Base-by-base conservation (phyloP, 2,797 vertebrate genomes). In the Adelosebastes latens region DNA sequence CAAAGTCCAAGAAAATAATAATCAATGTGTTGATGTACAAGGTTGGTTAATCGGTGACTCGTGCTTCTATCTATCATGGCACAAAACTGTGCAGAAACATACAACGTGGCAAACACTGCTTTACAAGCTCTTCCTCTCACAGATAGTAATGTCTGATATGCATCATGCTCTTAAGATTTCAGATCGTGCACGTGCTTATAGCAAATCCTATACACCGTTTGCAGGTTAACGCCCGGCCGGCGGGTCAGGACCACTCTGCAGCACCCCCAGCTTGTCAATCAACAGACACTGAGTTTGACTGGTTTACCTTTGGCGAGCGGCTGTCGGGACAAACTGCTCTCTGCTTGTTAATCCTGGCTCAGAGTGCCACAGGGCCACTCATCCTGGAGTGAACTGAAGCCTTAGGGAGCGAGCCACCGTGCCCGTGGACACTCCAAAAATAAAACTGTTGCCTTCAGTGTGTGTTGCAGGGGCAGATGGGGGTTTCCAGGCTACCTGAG, bases 391-490 rank as follows among this genome's bases (percentile, higher is more conserved):
- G 90, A 92, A 93, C 87, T 90, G 83, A 80, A 91, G 86, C 90
- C 89, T 93, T 87, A 75, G 89, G 91, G 89, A 89, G 85, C 63
- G 85, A 93, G 92, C 86, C 84, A 88, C 92, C 75, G 91, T 66
- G 89, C 85, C 87, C 25, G 79, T 63, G 83, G 80, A 69, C 49
- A 5, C 88, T 94, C 96, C 97, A 96, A 96, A 97, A 98, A 97
- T 97, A 97, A 94, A 93, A 82, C 87, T 72, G 86, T 87, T 79
- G 87, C 90, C 83, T 88, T 90, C 87, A 91, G 89, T 87, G 89
- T 88, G 82, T 88, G 91, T 87, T 92, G 89, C 82, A 82, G 42
- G 70, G 83, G 76, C 82, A 87, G 75, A 70, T 14, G 89, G 90
- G 90, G 91, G 82, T 92, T 93, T 95, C 94, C 92, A 87, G 82